Percentiles rank a stretch among this genome's conserved stretches.
These are phyloP conservation scores for Mamestra brassicae DNA, from an alignment of 2,888 invertebrate species.

Conservation along the genomic window DNA sequence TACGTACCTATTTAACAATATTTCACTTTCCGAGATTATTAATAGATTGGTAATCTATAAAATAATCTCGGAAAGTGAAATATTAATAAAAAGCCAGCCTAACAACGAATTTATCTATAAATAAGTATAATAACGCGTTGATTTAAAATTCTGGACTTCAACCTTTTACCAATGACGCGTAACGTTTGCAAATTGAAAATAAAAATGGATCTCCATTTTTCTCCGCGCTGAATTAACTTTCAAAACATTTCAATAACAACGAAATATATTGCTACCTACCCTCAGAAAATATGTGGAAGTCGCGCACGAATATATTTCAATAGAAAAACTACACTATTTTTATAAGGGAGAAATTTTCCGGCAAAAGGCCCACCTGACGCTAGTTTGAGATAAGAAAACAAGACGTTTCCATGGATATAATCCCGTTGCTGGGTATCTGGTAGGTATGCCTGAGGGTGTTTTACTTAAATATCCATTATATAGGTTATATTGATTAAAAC, in stretches of 20 bases:
- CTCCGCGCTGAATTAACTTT: constrained; percentile 8
- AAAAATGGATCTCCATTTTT: constrained; percentile 18
- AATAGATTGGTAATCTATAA: no score
- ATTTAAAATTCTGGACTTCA: constrained; percentile 25
- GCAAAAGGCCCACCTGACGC: constrained; percentile 9
- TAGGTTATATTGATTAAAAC: constrained; percentile 30
- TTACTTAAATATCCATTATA: constrained; percentile 22
- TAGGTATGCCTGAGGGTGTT: background rate
- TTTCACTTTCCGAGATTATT: no score
- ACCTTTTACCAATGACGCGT: constrained; percentile 18
- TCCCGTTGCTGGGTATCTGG: background rate
- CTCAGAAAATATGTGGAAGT: constrained; percentile 36
- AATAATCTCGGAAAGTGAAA: background rate
- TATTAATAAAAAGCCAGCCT: background rate
- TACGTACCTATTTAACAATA: no score
- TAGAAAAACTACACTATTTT: constrained; percentile 37
- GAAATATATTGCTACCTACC: constrained; percentile 4
- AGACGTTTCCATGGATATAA: constrained; percentile 25
- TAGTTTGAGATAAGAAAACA: constrained; percentile 29
- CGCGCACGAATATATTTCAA: constrained; percentile 37
- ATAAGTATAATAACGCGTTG: background rate
- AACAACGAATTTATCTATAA: background rate
- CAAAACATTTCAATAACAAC: constrained; percentile 41
- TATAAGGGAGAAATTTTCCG: constrained; percentile 28
- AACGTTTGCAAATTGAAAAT: constrained; percentile 8